These are phyloP conservation scores for Tetranychus urticae DNA, from an alignment of 1,140 invertebrate species.

Conservation along the genomic window DNA sequence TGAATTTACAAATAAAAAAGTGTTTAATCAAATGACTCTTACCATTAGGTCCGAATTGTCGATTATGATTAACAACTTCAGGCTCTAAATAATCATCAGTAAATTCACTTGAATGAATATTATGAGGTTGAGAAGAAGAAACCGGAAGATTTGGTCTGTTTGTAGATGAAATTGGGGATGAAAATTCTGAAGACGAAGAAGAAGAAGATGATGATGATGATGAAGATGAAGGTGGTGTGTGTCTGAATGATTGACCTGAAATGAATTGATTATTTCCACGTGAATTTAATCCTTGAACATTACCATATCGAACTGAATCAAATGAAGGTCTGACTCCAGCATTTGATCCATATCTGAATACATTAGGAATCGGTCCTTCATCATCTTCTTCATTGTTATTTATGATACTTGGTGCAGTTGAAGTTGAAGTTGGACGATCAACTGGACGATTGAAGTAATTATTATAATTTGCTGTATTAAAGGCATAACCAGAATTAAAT, in stretches of 20 bases:
- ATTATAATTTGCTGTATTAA: no score
- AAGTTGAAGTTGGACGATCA: no score
- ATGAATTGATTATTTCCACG: not conserved
- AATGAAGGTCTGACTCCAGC: not conserved
- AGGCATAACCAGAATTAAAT: no score
- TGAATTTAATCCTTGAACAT: not conserved
- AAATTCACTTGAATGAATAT: not conserved
- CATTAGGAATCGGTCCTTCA: slow-evolving; percentile 2
- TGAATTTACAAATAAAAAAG: no score
- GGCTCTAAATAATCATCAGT: not conserved
- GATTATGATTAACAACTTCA: not conserved
- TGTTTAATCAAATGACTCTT: no score
- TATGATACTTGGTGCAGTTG: not conserved
- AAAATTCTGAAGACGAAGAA: no score
- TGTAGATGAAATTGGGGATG: not conserved
- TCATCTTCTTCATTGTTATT: not conserved
- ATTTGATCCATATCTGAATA: slow-evolving; percentile 7
- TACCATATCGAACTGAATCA: not conserved
- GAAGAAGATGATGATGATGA: no score
- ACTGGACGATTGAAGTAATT: no score
- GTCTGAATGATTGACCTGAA: no score
- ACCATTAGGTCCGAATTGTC: not conserved
- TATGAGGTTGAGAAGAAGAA: not conserved
- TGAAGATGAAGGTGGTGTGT: no score
- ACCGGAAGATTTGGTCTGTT: not conserved